Evolutionary conservation across 2,888 invertebrate species (phyloP).

Genomic region (Nymphalis c-album): DNA sequence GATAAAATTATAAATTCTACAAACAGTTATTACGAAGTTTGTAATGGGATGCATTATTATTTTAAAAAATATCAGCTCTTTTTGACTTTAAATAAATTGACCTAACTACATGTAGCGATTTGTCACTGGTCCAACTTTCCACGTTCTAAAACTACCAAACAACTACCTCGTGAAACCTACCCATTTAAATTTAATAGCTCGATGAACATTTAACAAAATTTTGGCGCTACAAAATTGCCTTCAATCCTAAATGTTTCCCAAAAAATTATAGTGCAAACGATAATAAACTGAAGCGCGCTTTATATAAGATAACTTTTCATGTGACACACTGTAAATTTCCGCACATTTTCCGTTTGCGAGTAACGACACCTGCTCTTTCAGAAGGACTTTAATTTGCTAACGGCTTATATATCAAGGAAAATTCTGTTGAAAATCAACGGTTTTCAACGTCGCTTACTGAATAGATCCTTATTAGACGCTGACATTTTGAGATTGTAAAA

Average conservation of each 20-base stretch:
- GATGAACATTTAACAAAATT: conserved; percentile 9
- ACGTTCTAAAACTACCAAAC: not conserved
- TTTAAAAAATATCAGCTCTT: too few species aligned
- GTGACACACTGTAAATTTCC: not conserved
- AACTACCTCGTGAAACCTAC: not conserved
- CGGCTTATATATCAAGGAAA: not conserved
- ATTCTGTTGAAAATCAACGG: not conserved
- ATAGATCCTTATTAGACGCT: not conserved
- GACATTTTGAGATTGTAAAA: too few species aligned
- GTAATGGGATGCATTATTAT: too few species aligned
- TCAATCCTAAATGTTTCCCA: not conserved
- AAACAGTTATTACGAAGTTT: too few species aligned
- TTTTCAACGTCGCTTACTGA: not conserved
- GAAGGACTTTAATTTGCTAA: conserved; percentile 5
- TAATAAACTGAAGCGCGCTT: not conserved
- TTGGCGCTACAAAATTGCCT: conserved; percentile 10
- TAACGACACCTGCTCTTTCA: conserved; percentile 5
- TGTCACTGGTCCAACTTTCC: not conserved
- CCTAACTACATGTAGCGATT: too few species aligned
- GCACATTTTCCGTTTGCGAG: not conserved
- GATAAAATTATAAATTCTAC: too few species aligned
- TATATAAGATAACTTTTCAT: not conserved
- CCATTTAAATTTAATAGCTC: conserved; percentile 5
- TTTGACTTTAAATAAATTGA: too few species aligned
- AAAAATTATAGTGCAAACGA: not conserved